Base-by-base conservation (phyloP, 2,113 vertebrate species). In the Shinisaurus crocodilurus region DNA sequence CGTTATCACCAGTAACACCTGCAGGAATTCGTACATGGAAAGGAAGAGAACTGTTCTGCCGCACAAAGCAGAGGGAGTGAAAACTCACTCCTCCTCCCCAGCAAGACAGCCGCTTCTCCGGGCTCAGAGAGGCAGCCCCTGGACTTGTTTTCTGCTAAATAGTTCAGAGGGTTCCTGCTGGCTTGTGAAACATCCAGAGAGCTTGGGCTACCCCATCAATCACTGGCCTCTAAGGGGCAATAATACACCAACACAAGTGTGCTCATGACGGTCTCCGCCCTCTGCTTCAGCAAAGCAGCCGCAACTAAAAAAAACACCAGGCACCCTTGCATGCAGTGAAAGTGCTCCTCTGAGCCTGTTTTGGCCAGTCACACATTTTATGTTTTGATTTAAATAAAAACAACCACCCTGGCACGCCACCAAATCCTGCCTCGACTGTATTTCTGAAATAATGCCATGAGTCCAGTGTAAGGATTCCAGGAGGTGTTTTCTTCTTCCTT, bases 391-490 rank as follows among this genome's bases (percentile, higher is more conserved):
- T 57, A 3, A 0, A 32, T 2, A 37, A 32, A 75, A 40, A 85
- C 50, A 25, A 1, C 29, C 3, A 9, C 32, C 32, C 15, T 2
- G 27, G 27, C 37, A 9, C 5, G 27, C 65, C 65, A 70, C 32
- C 29, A 40, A 5, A 43, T 23, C 13, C 32, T 65, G 82, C 15
- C 5, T 23, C 25, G 25, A 15, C 83, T 83, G 37, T 85, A 86
- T 82, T 88, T 79, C 50, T 50, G 15, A 82, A 37, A 8, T 37
- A 75, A 8, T 37, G 32, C 48, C 85, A 48, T 43, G 65, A 4
- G 93, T 74, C 81, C 77, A 88, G 8, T 83, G 85, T 20, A 40
- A 90, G 37, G 82, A 92, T 74, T 83, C 10, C 40, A 29, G 1
- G 0, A 65, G 3, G 63, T 12, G 81, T 81, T 87, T 89, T 79